These are phyloP conservation scores for Pseudotriccus pelzelni DNA, from an alignment of 2,797 vertebrate genomes.

Conservation along the genomic window DNA sequence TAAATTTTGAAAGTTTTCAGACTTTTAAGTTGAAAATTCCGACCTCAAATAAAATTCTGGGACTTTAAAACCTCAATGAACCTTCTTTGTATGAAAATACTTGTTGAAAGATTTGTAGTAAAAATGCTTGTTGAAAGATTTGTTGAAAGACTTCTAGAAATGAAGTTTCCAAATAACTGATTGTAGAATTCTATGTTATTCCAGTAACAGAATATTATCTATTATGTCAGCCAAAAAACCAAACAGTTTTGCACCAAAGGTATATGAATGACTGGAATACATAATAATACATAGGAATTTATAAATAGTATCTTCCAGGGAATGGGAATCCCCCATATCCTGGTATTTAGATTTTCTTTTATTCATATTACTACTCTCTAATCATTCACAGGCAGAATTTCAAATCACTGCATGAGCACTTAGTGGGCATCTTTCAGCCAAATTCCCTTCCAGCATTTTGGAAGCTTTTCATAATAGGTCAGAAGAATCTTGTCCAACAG, in stretches of 20 bases:
- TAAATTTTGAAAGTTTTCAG: background rate
- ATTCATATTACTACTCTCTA: constrained; percentile 40
- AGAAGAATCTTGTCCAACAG: background rate
- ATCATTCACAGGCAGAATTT: constrained; percentile 43
- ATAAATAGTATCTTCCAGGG: constrained; percentile 34
- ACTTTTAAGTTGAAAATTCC: background rate
- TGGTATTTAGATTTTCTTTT: constrained; percentile 52
- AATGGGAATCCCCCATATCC: constrained; percentile 8
- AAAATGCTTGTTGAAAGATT: background rate
- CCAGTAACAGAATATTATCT: background rate
- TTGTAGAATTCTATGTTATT: constrained; percentile 20
- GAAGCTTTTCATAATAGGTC: background rate
- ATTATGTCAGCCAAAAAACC: background rate
- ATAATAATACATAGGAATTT: constrained; percentile 15
- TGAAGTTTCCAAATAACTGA: constrained; percentile 28
- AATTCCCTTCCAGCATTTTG: background rate
- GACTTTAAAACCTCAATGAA: background rate
- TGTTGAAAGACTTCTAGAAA: constrained; percentile 41
- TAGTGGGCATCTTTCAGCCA: background rate
- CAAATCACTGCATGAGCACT: background rate
- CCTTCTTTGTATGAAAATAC: background rate
- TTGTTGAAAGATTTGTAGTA: background rate
- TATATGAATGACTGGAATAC: background rate
- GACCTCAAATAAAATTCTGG: background rate
- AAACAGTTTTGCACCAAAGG: background rate